These are phyloP conservation scores for Synanthedon vespiformis DNA, from an alignment of 2,888 invertebrate genomes.

Conservation along the genomic window DNA sequence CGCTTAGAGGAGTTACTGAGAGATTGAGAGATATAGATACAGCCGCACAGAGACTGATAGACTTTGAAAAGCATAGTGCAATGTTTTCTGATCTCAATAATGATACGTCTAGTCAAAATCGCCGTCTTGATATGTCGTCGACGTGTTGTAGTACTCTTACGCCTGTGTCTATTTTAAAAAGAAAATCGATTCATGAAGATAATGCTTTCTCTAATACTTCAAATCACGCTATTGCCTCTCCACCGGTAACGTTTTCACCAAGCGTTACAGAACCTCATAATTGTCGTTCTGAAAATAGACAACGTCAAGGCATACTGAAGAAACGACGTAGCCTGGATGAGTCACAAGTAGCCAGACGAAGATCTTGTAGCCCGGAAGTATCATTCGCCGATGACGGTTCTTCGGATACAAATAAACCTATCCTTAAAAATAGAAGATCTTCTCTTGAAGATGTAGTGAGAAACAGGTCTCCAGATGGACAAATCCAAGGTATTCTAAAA, in stretches of 20 bases:
- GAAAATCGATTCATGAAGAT: conserved; percentile 73
- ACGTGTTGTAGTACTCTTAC: conserved; percentile 45
- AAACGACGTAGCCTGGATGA: conserved; percentile 87
- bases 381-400: conserved; percentile 70
- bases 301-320: conserved; percentile 84
- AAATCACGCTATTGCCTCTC: conserved; percentile 69
- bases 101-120: conserved; percentile 64
- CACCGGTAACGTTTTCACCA: conserved; percentile 85
- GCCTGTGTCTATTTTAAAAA: conserved; percentile 77
- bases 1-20: conserved; percentile 55
- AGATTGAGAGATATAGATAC: conserved; percentile 64
- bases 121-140: conserved; percentile 51
- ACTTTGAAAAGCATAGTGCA: conserved; percentile 68
- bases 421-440: conserved; percentile 77
- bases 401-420: conserved; percentile 72
- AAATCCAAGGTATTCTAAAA: conserved; percentile 77
- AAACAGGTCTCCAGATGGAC: conserved; percentile 74
- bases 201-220: conserved; percentile 53
- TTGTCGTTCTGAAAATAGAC: conserved; percentile 61
- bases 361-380: conserved; percentile 79
- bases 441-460: conserved; percentile 78
- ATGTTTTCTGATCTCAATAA: conserved; percentile 69
- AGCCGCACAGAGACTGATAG: conserved; percentile 66
- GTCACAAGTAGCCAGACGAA: conserved; percentile 75
- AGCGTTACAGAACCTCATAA: conserved; percentile 77